Conservation (phyloP, 2,113 vertebrate species). For the Tupaia chinensis region DNA sequence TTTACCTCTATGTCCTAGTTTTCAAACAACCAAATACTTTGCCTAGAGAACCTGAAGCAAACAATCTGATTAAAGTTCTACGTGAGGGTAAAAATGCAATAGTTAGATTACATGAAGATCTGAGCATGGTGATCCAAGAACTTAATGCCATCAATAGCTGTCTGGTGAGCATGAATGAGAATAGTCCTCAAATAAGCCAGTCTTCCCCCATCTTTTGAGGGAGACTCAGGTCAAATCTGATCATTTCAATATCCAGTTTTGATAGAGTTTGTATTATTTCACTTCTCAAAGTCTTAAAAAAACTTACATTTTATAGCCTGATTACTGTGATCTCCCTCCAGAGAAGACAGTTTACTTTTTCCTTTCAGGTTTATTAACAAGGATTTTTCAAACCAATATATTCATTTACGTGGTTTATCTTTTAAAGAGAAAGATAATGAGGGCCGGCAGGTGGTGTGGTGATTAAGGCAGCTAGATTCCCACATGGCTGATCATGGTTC, state of each 20-base stretch:
- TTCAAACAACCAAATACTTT: neutral
- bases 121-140: conserved; percentile 62
- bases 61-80: conserved; percentile 4
- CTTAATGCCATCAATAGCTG: conserved; percentile 56
- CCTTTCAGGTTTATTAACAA: conserved; percentile 42
- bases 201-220: conserved; percentile 17
- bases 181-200: neutral
- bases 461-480: too few relatives aligned
- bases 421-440: conserved; percentile 3
- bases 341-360: conserved; percentile 29
- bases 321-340: neutral
- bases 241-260: neutral
- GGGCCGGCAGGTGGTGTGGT: too few relatives aligned
- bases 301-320: neutral
- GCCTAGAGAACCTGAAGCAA: neutral
- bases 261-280: neutral
- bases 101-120: conserved; percentile 67
- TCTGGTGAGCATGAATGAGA: conserved; percentile 37
- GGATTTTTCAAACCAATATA: conserved; percentile 30
- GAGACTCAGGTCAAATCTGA: neutral
- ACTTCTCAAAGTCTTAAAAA: neutral
- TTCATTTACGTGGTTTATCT: conserved; percentile 3
- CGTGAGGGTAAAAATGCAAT: conserved; percentile 71
- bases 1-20: neutral
- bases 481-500: too few relatives aligned